A percentile compares a stretch with the other conserved stretches of the same genome.
These are phyloP conservation scores for Chitala chitala DNA, from an alignment of 2,113 vertebrate genomes.

Conservation along the genomic window DNA sequence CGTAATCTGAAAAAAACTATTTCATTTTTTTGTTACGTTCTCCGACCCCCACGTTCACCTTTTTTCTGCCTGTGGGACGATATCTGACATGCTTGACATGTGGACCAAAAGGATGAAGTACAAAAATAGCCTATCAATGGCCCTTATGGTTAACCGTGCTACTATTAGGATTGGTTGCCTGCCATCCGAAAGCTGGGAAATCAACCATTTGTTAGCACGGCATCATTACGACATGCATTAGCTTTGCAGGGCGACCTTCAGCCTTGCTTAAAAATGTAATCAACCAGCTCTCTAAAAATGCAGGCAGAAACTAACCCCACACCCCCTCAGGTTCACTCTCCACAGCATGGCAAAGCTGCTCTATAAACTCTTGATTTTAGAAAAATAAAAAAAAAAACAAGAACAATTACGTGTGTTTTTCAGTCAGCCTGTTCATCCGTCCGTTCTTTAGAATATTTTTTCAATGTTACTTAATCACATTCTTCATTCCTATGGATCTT, in stretches of 20 bases:
- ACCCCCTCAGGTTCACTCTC: background rate
- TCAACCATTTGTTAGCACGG: constrained; percentile 32
- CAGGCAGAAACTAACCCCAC: background rate
- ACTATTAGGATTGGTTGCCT: constrained; percentile 9
- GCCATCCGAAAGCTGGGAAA: background rate
- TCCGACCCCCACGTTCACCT: too few species aligned
- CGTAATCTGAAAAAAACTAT: too few species aligned
- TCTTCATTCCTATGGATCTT: background rate
- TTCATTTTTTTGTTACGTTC: too few species aligned
- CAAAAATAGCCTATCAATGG: too few species aligned
- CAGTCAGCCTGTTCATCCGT: background rate
- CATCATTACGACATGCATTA: constrained; percentile 33
- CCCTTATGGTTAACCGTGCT: too few species aligned
- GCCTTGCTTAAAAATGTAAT: constrained; percentile 21
- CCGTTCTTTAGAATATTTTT: background rate
- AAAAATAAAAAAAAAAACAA: constrained; percentile 1
- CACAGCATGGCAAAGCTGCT: background rate
- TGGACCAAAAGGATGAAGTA: too few species aligned
- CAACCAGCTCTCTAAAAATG: constrained; percentile 19
- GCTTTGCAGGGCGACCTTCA: constrained; percentile 36
- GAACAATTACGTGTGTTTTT: background rate
- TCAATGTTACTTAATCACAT: background rate
- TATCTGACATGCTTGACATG: too few species aligned
- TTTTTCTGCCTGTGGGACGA: too few species aligned
- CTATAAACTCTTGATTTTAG: background rate